Conservation (phyloP, 2,888 invertebrate genomes). For the Chirona hameri region DNA sequence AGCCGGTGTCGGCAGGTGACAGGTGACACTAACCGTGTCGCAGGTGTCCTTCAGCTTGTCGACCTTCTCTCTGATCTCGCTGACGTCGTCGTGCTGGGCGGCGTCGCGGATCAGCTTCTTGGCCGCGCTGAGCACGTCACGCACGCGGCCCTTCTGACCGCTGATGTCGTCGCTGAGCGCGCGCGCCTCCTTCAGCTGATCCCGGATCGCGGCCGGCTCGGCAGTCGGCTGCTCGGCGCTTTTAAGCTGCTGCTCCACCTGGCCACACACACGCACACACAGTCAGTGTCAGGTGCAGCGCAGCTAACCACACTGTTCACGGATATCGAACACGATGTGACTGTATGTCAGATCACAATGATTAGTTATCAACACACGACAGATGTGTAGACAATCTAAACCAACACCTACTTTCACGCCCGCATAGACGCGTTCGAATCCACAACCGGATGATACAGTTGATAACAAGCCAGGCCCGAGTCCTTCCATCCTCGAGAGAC, state of each 20-base stretch:
- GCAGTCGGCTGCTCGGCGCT: slow-evolving; percentile 84
- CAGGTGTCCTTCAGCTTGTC: slow-evolving; percentile 86
- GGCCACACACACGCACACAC: neutral
- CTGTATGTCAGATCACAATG: too few relatives aligned
- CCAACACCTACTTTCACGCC: neutral
- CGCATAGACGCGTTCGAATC: too few relatives aligned
- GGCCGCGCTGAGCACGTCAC: slow-evolving; percentile 87
- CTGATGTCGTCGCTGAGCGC: slow-evolving; percentile 93
- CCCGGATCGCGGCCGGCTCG: slow-evolving; percentile 77
- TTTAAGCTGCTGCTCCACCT: slow-evolving; percentile 73
- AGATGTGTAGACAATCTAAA: neutral
- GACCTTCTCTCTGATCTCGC: slow-evolving; percentile 82
- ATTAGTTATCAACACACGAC: too few relatives aligned
- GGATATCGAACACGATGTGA: too few relatives aligned
- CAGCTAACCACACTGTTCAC: neutral
- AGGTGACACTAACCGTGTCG: slow-evolving; percentile 63
- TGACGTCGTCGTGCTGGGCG: slow-evolving; percentile 73
- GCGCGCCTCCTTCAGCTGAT: slow-evolving; percentile 87
- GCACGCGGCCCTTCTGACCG: slow-evolving; percentile 82
- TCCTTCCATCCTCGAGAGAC: too few relatives aligned
- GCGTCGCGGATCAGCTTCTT: slow-evolving; percentile 67
- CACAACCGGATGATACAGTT: too few relatives aligned
- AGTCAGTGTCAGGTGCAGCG: neutral
- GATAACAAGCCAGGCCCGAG: too few relatives aligned
- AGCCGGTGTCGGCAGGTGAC: too few relatives aligned